phyloP scores from a whole-genome alignment of 2,797 vertebrate species.

The Furcifer pardalis region DNA sequence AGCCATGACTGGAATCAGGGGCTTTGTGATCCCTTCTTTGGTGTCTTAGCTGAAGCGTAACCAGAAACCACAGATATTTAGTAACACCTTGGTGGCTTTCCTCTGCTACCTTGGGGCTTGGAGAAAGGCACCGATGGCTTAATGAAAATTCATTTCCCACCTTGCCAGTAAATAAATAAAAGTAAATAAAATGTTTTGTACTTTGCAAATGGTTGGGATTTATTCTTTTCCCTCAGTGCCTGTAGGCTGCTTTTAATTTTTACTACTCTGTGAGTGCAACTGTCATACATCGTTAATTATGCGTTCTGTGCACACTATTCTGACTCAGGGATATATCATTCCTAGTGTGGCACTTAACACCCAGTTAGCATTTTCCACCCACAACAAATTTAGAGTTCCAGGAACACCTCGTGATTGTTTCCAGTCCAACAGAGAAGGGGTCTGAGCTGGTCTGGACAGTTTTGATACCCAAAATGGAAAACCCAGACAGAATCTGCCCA shows the following conservation, averaged over 20 bases:
- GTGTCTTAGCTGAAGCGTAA: too few relatives aligned
- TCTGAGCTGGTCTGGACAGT: not conserved
- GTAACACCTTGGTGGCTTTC: too few relatives aligned
- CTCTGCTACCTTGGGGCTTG: rapidly evolving
- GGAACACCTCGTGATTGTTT: not conserved
- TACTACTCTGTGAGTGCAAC: conserved; percentile 57
- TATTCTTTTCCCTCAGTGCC: conserved; percentile 61
- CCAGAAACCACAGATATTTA: too few relatives aligned
- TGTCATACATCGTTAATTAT: conserved; percentile 52
- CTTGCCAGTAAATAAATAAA: not conserved
- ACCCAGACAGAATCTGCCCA: not conserved
- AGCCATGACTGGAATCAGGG: not conserved
- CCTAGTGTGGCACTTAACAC: not conserved
- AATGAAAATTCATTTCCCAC: not conserved
- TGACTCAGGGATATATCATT: not conserved
- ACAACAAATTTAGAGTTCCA: not conserved
- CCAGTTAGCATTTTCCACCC: not conserved
- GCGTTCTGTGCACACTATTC: not conserved
- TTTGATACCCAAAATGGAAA: not conserved
- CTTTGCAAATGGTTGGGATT: conserved; percentile 48
- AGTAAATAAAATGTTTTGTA: rapidly evolving
- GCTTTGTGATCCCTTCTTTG: not conserved
- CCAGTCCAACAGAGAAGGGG: too few relatives aligned
- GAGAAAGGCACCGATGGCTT: not conserved
- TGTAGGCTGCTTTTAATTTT: conserved; percentile 64